These are phyloP conservation scores for Eulemur rubriventer DNA, from an alignment of 2,797 vertebrate species.

Conservation along the genomic window DNA sequence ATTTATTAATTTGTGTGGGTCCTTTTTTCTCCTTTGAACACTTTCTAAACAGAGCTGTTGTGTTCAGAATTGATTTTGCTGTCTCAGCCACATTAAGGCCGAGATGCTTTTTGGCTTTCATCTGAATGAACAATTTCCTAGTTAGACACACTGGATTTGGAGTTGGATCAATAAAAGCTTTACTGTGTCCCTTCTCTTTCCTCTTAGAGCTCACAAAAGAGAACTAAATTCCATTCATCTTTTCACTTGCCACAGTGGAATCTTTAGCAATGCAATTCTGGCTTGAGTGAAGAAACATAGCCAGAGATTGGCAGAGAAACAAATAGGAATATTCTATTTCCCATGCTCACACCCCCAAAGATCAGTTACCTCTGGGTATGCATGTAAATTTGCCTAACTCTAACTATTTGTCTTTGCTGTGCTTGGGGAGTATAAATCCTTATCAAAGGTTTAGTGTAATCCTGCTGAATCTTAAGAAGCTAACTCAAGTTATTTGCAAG, in stretches of 20 bases:
- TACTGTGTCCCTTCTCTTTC: slow-evolving; percentile 87
- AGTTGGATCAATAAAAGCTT: slow-evolving; percentile 89
- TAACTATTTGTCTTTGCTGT: slow-evolving; percentile 74
- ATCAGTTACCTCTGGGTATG: slow-evolving; percentile 77
- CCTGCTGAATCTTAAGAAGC: slow-evolving; percentile 69
- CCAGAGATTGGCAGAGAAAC: slow-evolving; percentile 83
- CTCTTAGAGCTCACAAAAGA: slow-evolving; percentile 86
- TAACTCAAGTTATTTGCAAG: slow-evolving; percentile 75
- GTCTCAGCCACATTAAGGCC: slow-evolving; percentile 84
- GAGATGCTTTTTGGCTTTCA: slow-evolving; percentile 87
- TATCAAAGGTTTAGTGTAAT: slow-evolving; percentile 79
- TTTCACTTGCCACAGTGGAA: slow-evolving; percentile 87
- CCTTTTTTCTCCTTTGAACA: slow-evolving; percentile 72
- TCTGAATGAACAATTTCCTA: slow-evolving; percentile 88
- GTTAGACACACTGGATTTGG: slow-evolving; percentile 89
- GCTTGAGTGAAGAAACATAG: slow-evolving; percentile 85
- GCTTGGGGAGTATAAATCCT: slow-evolving; percentile 69
- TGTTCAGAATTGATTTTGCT: slow-evolving; percentile 88
- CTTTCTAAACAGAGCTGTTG: slow-evolving; percentile 83
- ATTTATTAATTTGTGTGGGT: slow-evolving; percentile 67
- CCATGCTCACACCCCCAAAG: slow-evolving; percentile 75
- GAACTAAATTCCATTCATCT: slow-evolving; percentile 87
- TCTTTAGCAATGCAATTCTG: slow-evolving; percentile 85
- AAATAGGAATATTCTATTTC: slow-evolving; percentile 85
- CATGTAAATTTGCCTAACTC: slow-evolving; percentile 82